phyloP scores from a whole-genome alignment of 2,888 invertebrate genomes.

The Caenorhabditis panamensis region DNA sequence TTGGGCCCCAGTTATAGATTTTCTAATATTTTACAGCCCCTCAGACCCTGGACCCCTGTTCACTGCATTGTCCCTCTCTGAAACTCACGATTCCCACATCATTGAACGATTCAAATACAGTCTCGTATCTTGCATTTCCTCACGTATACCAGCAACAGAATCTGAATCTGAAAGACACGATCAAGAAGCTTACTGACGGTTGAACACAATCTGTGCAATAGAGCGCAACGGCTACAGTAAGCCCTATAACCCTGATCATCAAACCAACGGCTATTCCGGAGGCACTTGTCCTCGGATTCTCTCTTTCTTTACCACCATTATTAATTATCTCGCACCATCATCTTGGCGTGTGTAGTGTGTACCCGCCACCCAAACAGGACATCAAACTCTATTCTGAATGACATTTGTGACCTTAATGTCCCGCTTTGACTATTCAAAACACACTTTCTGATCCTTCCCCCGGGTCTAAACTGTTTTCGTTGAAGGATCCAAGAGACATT shows the following conservation, averaged over 20 bases:
- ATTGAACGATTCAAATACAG: background rate
- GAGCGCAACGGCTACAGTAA: background rate
- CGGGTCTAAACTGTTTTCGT: no score
- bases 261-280: background rate
- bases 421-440: background rate
- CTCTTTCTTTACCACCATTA: slow-evolving; percentile 23
- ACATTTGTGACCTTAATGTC: background rate
- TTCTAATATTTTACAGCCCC: no score
- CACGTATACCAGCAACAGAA: no score
- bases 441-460: background rate
- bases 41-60: no score
- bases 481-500: no score
- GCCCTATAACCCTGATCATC: background rate
- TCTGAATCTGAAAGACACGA: no score
- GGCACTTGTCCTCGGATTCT: slow-evolving; percentile 30
- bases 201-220: no score
- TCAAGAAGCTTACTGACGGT: background rate
- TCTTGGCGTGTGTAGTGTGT: slow-evolving; percentile 37
- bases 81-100: no score
- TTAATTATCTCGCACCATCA: slow-evolving; percentile 27
- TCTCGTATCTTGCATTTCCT: no score
- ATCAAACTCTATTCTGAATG: background rate
- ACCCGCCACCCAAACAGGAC: background rate
- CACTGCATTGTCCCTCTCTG: no score
- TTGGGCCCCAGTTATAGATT: no score